Base-by-base conservation (phyloP, 2,797 vertebrate species). In the Babyrousa celebensis region DNA sequence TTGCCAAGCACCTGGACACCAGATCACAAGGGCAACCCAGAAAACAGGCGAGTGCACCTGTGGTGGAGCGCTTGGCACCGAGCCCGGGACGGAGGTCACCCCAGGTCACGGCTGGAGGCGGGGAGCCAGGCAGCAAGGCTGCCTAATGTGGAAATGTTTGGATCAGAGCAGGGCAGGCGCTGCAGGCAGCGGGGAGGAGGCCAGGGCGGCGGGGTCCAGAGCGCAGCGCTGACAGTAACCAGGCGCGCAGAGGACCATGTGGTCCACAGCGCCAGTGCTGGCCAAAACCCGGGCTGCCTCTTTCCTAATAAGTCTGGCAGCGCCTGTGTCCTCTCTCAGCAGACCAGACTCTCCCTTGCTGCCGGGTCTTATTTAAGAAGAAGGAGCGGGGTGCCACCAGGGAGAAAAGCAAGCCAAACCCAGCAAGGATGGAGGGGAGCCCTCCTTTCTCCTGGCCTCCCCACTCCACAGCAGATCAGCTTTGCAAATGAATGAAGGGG, bases 81-180 rank as follows among this genome's bases (percentile, higher is more conserved):
- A 15, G 43, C 43, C 65, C 2, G 6, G 58, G 62, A 0, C 0
- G 1, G 91, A 97, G 97, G 97, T 96, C 86, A 95, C 82, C 78
- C 0, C 5, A 93, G 98, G 97, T 97, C 98, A n/a, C 80, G 8
- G 71, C 88, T 89, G 67, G 97, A 89, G 96, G 89, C 16, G 36
- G 70, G 48, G 65, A n/a, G 29, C 86, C 74, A 17, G 18, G 40
- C 3, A 5, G 60, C 0, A 14, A 29, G 97, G 98, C 97, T 92
- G 98, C 98, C 98, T 98, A 97, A 98, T 98, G 98, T 98, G 98
- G 98, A 98, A 98, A 98, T 98, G 97, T 98, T 98, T 98, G 97
- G 95, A 95, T 98, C 96, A 85, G 96, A 77, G 98, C 77, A 20
- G 85, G 27, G 27, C 85, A 48, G 70, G 78, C 90, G 85, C 63